phyloP scores from a whole-genome alignment of 2,113 vertebrate species.

The Motacilla tschutschensis region DNA sequence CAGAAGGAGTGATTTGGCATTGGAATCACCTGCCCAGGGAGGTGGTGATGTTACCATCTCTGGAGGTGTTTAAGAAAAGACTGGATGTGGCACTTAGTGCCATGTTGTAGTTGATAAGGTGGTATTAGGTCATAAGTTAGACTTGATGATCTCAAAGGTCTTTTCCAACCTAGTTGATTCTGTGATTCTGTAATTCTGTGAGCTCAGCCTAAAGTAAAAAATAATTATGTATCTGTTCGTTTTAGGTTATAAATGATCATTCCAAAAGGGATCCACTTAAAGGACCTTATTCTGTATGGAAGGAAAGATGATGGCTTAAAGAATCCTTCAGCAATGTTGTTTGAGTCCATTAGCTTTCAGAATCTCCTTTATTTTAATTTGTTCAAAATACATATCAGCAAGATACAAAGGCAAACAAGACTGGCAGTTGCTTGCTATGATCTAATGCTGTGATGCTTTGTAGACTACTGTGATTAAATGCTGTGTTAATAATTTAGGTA shows the following conservation, averaged over 20 bases:
- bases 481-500: not conserved
- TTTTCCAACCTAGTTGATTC: not conserved
- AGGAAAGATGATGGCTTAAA: not conserved
- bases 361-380: conserved; percentile 20
- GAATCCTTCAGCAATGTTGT: not conserved
- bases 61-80: not conserved
- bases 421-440: not conserved
- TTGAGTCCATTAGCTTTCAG: not conserved
- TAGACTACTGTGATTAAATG: conserved; percentile 29
- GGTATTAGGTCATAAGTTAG: not conserved
- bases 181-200: not conserved
- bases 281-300: not conserved
- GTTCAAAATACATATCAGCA: not conserved
- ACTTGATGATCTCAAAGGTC: not conserved
- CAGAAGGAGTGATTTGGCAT: not conserved
- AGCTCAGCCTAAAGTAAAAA: not conserved
- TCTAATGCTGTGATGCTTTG: not conserved
- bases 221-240: not conserved
- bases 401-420: not conserved
- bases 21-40: not conserved
- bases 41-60: not conserved
- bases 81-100: not conserved
- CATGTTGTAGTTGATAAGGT: not conserved
- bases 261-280: not conserved
- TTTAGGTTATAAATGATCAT: not conserved